Conservation (phyloP, 64 coral and sea anemone genomes). For the Actinia equina region DNA sequence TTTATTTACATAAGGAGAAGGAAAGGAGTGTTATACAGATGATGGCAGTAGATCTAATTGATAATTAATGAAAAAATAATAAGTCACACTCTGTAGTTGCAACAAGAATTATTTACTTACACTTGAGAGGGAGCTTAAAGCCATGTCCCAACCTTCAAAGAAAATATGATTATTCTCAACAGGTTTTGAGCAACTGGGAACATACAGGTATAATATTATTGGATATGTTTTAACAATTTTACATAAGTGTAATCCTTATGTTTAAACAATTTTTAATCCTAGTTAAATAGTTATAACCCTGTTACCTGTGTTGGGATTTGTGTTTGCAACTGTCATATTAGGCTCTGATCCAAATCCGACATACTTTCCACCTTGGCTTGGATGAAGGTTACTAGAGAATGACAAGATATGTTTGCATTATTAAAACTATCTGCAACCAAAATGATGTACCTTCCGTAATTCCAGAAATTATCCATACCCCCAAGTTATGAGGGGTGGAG, state of each 20-base stretch:
- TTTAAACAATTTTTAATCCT: too few relatives aligned
- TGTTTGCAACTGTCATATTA: constrained; percentile 25
- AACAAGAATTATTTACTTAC: constrained; percentile 45
- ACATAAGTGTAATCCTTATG: too few relatives aligned
- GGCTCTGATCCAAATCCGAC: constrained; percentile 87
- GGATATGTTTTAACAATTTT: too few relatives aligned
- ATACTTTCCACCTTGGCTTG: constrained; percentile 93
- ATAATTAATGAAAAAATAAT: not conserved
- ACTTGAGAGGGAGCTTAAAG: constrained; percentile 80
- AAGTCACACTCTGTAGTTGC: not conserved
- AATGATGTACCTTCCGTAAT: too few relatives aligned
- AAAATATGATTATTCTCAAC: not conserved
- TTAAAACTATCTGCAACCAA: not conserved
- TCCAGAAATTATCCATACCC: too few relatives aligned
- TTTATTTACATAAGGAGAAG: too few relatives aligned
- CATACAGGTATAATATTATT: too few relatives aligned
- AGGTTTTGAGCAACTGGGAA: not conserved
- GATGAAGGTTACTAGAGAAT: constrained; percentile 73
- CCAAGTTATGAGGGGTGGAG: too few relatives aligned
- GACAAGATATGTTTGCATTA: not conserved
- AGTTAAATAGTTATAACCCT: not conserved
- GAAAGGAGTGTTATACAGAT: too few relatives aligned
- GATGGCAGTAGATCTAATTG: too few relatives aligned
- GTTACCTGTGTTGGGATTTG: constrained; percentile 75
- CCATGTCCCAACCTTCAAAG: constrained; percentile 76